phyloP scores from a whole-genome alignment of 1,140 invertebrate species.

The Cephus cinctus region DNA sequence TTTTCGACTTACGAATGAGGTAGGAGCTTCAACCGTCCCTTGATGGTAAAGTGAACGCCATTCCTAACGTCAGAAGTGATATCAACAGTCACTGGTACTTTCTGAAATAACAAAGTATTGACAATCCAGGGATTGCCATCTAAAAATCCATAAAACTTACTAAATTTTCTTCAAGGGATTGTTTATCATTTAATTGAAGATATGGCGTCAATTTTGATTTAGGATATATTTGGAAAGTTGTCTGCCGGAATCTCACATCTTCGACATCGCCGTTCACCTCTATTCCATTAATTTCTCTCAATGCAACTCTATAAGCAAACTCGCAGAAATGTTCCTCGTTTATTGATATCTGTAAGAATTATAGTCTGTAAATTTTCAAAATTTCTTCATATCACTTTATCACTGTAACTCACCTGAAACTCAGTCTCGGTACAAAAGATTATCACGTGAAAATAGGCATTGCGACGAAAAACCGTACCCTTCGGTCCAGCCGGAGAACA shows the following conservation, averaged over 20 bases:
- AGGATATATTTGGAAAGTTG: conserved; percentile 51
- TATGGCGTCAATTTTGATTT: conserved; percentile 42
- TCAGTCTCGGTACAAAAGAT: conserved; percentile 45
- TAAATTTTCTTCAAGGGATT: conserved; percentile 32
- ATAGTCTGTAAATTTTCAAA: not conserved
- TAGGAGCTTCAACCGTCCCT: conserved; percentile 62
- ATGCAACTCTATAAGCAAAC: conserved; percentile 65
- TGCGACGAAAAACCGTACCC: conserved; percentile 34
- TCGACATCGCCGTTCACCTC: conserved; percentile 63
- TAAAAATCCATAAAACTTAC: conserved; percentile 26
- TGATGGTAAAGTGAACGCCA: conserved; percentile 58
- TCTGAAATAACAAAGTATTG: conserved; percentile 33
- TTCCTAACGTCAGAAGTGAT: conserved; percentile 49
- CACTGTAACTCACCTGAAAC: conserved; percentile 37
- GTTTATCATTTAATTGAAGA: conserved; percentile 34
- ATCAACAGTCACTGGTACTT: conserved; percentile 49
- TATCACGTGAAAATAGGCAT: conserved; percentile 44
- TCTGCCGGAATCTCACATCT: conserved; percentile 49
- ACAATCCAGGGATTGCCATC: conserved; percentile 9
- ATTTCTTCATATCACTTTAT: not conserved
- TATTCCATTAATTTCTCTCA: conserved; percentile 56
- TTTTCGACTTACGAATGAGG: conserved; percentile 57
- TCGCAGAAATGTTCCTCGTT: conserved; percentile 72
- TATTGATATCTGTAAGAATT: conserved; percentile 60
- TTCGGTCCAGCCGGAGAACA: conserved; percentile 50